These are phyloP conservation scores for Phataginus tricuspis DNA, from an alignment of 2,797 vertebrate species.

Conservation along the genomic window DNA sequence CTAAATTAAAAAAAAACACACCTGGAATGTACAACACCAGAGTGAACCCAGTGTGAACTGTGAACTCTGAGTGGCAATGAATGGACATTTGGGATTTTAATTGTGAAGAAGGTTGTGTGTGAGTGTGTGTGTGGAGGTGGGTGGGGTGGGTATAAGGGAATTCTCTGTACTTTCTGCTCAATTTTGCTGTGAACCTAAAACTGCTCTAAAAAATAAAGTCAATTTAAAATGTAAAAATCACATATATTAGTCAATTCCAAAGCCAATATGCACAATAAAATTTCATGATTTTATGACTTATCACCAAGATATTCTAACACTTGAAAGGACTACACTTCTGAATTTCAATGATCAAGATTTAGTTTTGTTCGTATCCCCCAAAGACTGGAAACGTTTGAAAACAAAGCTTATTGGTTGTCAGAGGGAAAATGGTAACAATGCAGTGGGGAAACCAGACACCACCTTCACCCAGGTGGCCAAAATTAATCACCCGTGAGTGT, in stretches of 20 bases:
- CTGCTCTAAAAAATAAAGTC: neutral
- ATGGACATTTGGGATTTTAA: neutral
- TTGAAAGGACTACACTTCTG: neutral
- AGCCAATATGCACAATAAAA: neutral
- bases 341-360: neutral
- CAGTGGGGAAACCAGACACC: neutral
- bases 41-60: neutral
- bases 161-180: neutral
- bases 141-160: accelerated
- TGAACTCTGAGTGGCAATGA: neutral
- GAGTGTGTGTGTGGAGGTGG: too few species aligned
- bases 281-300: neutral
- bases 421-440: neutral
- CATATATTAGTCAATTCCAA: neutral
- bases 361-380: neutral
- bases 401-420: neutral
- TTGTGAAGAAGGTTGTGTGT: neutral
- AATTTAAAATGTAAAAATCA: neutral
- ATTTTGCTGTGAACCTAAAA: conserved; percentile 10
- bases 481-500: neutral
- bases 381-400: neutral
- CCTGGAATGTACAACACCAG: neutral
- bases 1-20: neutral
- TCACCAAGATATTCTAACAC: neutral
- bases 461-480: neutral